Evolutionary conservation across 92 coral and sea anemone species (phyloP).

Genomic region (Parazoanthus darwini): DNA sequence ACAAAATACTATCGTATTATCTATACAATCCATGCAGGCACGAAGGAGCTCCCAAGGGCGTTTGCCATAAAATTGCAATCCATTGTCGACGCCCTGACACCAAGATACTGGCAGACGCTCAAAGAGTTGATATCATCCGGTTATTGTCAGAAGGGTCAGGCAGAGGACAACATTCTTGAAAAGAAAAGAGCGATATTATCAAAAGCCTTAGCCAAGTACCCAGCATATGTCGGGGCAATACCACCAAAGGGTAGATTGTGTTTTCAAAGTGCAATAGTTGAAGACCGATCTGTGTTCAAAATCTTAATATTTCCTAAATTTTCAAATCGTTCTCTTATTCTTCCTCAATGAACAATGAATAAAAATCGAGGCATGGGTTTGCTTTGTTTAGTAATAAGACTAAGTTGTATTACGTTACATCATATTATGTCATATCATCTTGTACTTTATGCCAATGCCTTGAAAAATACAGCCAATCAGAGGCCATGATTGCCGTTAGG

Average conservation of each 20-base stretch:
- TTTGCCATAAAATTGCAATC: not conserved
- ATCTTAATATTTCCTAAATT: not conserved
- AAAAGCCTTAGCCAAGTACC: not conserved
- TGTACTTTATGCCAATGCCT: too few species aligned
- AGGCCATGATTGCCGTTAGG: too few species aligned
- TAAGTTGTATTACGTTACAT: too few species aligned
- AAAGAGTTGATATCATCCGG: constrained; percentile 18
- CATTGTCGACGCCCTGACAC: constrained; percentile 22
- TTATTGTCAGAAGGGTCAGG: not conserved
- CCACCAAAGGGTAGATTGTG: not conserved
- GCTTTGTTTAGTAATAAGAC: too few species aligned
- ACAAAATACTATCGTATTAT: too few species aligned
- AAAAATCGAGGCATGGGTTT: too few species aligned
- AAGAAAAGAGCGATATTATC: constrained; percentile 10
- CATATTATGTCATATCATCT: too few species aligned
- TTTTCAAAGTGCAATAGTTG: not conserved
- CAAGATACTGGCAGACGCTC: constrained; percentile 22
- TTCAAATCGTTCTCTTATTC: too few species aligned
- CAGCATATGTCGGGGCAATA: not conserved
- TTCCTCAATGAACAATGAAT: too few species aligned
- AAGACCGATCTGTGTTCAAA: not conserved
- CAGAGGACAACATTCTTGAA: constrained; percentile 5
- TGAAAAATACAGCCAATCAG: too few species aligned
- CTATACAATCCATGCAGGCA: not conserved
- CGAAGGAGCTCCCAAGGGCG: not conserved